Evolutionary conservation across 2,888 invertebrate genomes (phyloP).

Genomic region (Tuta absoluta): DNA sequence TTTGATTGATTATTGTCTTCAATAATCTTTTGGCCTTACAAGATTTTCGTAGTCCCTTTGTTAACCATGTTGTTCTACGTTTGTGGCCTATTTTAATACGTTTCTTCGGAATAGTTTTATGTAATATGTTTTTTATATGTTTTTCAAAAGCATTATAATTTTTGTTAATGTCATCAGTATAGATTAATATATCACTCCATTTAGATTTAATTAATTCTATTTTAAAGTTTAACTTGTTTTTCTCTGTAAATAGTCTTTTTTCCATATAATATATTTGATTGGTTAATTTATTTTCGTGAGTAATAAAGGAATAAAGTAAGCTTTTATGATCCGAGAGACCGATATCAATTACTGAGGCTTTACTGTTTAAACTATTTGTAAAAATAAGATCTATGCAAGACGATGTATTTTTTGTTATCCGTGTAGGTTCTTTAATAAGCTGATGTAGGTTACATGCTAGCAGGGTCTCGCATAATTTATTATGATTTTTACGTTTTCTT

Average conservation of each 20-base stretch:
- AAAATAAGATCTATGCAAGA: no score
- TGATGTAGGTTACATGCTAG: background rate
- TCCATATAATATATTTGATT: background rate
- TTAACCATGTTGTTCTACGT: background rate
- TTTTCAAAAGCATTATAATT: background rate
- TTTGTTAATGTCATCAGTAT: background rate
- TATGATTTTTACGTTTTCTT: background rate
- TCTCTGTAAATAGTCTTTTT: background rate
- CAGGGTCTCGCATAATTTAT: background rate
- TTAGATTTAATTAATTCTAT: background rate
- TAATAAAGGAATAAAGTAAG: slow-evolving; percentile 3
- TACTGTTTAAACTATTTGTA: no score
- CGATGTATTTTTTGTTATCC: no score
- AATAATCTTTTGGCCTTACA: slow-evolving; percentile 7
- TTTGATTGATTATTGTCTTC: background rate
- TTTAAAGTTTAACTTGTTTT: slow-evolving; percentile 7
- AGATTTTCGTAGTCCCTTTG: background rate
- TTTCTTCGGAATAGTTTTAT: slow-evolving; percentile 1
- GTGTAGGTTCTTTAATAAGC: background rate
- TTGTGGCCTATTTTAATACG: background rate
- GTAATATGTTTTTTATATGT: background rate
- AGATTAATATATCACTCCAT: background rate
- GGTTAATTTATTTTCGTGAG: background rate
- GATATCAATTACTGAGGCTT: background rate
- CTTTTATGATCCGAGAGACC: slow-evolving; percentile 9